Evolutionary conservation across 1,140 invertebrate species (phyloP).

Genomic region (Chelonus insularis): DNA sequence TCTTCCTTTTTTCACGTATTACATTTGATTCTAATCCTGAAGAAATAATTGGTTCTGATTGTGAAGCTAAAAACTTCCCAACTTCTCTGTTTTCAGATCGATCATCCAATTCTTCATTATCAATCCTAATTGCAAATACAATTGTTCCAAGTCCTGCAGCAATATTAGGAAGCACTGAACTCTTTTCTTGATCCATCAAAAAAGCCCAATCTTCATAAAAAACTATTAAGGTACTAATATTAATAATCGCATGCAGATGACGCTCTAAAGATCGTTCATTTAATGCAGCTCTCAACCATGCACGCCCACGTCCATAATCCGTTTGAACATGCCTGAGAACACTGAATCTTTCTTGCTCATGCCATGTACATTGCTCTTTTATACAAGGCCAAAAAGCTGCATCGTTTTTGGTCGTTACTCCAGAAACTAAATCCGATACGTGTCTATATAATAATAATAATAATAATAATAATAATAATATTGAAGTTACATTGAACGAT

Average conservation of each 20-base stretch:
- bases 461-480: too few relatives aligned
- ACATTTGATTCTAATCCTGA: slow-evolving; percentile 52
- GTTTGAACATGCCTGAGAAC: slow-evolving; percentile 80
- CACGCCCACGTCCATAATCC: slow-evolving; percentile 79
- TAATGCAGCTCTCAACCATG: slow-evolving; percentile 82
- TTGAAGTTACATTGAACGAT: too few relatives aligned
- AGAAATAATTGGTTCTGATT: slow-evolving; percentile 64
- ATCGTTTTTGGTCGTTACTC: slow-evolving; percentile 40
- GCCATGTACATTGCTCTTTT: slow-evolving; percentile 75
- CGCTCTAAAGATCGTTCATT: slow-evolving; percentile 89
- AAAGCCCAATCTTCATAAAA: slow-evolving; percentile 88
- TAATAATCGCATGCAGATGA: slow-evolving; percentile 77
- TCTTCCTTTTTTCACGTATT: slow-evolving; percentile 62
- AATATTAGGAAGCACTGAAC: slow-evolving; percentile 75
- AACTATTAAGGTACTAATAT: slow-evolving; percentile 67
- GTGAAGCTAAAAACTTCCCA: slow-evolving; percentile 44
- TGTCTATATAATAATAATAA: too few relatives aligned
- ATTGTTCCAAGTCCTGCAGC: slow-evolving; percentile 83
- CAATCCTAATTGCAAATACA: slow-evolving; percentile 88
- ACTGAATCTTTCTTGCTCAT: slow-evolving; percentile 83
- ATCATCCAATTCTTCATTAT: slow-evolving; percentile 80
- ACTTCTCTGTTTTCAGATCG: slow-evolving; percentile 51
- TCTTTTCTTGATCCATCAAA: slow-evolving; percentile 74
- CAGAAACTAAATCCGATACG: slow-evolving; percentile 65
- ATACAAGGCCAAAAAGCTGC: slow-evolving; percentile 70